Conservation (phyloP, 2,797 vertebrate genomes). For the Paratrypauchen microcephalus region DNA sequence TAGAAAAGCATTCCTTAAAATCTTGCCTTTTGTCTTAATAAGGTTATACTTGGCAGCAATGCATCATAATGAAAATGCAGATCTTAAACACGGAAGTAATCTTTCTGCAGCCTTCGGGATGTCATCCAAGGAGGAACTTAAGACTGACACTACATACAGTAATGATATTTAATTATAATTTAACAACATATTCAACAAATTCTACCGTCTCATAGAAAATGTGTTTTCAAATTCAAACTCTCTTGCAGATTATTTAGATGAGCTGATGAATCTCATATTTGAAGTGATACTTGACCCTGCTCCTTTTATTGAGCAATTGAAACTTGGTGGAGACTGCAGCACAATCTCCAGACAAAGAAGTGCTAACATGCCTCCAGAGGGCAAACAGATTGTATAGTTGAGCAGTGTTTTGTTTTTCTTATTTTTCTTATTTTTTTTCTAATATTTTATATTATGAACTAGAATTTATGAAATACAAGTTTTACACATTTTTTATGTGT, state of each 20-base stretch:
- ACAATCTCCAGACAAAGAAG: too few species aligned
- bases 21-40: not conserved
- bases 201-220: not conserved
- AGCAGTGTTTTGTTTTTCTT: too few species aligned
- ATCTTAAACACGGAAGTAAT: not conserved
- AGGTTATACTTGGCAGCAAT: conserved; percentile 6
- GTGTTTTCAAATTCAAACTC: not conserved
- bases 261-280: not conserved
- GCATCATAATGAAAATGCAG: conserved; percentile 4
- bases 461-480: not conserved
- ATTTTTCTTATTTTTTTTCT: too few species aligned
- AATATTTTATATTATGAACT: not conserved
- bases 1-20: too few species aligned
- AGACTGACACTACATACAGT: not conserved
- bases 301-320: not conserved
- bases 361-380: too few species aligned
- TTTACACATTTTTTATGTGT: too few species aligned
- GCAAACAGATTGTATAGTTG: too few species aligned
- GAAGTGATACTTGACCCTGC: not conserved
- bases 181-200: not conserved
- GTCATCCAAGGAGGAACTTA: not conserved
- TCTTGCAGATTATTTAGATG: conserved; percentile 6
- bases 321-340: too few species aligned
- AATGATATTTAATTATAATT: not conserved
- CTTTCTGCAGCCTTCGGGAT: not conserved